A percentile compares a stretch with the other conserved stretches of the same genome.
These are phyloP conservation scores for Amorpha juglandis DNA, from an alignment of 2,888 invertebrate species.

Conservation along the genomic window DNA sequence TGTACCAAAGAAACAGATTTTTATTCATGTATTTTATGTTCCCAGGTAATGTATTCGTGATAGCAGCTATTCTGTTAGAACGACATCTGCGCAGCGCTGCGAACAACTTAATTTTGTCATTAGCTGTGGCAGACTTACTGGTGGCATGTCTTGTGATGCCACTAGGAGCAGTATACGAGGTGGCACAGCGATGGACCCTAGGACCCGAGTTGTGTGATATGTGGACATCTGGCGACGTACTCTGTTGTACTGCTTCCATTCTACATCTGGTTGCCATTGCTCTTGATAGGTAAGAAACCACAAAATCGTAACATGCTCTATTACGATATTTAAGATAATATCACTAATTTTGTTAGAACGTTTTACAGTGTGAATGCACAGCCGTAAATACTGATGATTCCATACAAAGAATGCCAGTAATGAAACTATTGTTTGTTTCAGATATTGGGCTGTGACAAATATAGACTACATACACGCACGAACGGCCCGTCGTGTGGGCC, in stretches of 20 bases:
- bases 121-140: conserved; percentile 96
- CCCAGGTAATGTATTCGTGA: conserved; percentile 96
- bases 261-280: conserved; percentile 92
- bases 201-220: conserved; percentile 96
- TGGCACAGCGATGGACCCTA: conserved; percentile 92
- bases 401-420: not conserved
- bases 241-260: conserved; percentile 94
- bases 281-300: conserved; percentile 87
- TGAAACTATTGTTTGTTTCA: conserved; percentile 51
- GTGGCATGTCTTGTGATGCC: conserved; percentile 94
- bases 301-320: too few species aligned
- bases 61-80: conserved; percentile 95
- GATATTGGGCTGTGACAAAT: conserved; percentile 96
- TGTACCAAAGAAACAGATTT: not conserved
- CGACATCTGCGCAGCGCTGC: conserved; percentile 94
- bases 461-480: conserved; percentile 95
- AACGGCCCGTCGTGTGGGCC: conserved; percentile 89
- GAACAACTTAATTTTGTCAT: conserved; percentile 94
- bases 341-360: too few species aligned
- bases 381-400: too few species aligned
- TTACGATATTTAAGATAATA: not conserved
- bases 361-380: too few species aligned
- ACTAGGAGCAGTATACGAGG: conserved; percentile 90
- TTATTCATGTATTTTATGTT: conserved; percentile 24
- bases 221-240: conserved; percentile 96